These are phyloP conservation scores for Nomada fucata DNA, from an alignment of 2,888 invertebrate genomes.

Conservation along the genomic window DNA sequence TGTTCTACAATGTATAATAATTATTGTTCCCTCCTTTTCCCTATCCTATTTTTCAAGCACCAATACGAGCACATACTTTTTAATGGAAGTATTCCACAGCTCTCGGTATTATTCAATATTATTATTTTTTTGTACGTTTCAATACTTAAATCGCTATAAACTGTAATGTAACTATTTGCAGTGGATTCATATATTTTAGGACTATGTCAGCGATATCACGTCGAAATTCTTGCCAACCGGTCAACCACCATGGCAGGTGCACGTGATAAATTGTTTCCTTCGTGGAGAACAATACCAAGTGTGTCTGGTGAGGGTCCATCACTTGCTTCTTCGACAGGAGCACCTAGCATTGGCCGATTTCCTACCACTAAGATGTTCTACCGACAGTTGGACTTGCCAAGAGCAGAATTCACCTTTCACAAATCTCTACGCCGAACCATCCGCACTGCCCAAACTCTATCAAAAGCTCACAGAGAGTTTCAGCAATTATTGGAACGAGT, in stretches of 20 bases:
- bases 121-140: no score
- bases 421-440: conserved; percentile 78
- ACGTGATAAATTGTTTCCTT: conserved; percentile 85
- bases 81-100: not conserved
- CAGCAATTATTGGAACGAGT: conserved; percentile 92
- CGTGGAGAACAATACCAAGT: conserved; percentile 85
- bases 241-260: conserved; percentile 92
- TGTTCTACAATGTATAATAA: no score
- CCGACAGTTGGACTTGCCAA: conserved; percentile 82
- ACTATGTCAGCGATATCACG: conserved; percentile 91
- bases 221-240: conserved; percentile 90
- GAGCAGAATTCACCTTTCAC: conserved; percentile 82
- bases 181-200: conserved; percentile 83
- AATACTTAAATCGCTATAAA: not conserved
- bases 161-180: conserved; percentile 31
- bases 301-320: conserved; percentile 91
- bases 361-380: conserved; percentile 86
- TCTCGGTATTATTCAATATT: no score
- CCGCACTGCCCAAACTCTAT: conserved; percentile 88
- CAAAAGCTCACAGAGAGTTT: conserved; percentile 89
- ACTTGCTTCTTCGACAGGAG: conserved; percentile 90
- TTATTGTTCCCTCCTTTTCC: not conserved
- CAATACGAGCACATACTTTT: not conserved
- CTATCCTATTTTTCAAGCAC: not conserved
- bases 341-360: conserved; percentile 91